These are phyloP conservation scores for Calidris pygmaea DNA, from an alignment of 2,113 vertebrate genomes.

Conservation along the genomic window DNA sequence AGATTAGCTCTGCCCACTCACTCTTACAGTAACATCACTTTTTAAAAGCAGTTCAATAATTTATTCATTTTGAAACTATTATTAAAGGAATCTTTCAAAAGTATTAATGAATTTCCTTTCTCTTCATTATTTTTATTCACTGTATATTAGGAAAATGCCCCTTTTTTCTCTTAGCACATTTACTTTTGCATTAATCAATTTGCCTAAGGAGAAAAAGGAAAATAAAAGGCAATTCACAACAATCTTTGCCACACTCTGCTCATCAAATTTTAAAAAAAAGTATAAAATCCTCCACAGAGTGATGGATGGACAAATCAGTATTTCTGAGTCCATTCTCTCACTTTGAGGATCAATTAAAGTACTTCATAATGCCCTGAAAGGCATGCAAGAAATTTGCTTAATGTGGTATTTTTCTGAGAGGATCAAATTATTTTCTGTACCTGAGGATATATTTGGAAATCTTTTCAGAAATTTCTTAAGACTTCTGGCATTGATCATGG, in stretches of 20 bases:
- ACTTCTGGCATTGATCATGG: neutral
- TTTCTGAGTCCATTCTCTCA: neutral
- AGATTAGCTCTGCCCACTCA: neutral
- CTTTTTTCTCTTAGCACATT: neutral
- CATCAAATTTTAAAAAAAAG: neutral
- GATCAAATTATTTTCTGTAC: neutral
- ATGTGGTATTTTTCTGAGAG: neutral
- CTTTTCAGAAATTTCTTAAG: neutral
- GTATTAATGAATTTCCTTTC: slow-evolving; percentile 9
- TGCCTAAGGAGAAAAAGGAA: neutral
- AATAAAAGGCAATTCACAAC: slow-evolving; percentile 22
- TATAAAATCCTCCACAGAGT: neutral
- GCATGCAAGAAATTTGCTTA: neutral
- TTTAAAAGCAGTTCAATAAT: slow-evolving; percentile 1
- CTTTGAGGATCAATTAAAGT: neutral
- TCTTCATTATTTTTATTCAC: slow-evolving; percentile 7
- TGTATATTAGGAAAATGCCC: neutral
- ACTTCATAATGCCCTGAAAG: neutral
- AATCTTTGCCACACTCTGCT: neutral
- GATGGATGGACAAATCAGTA: neutral
- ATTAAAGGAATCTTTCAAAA: neutral
- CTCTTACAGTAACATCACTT: neutral
- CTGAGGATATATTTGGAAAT: neutral
- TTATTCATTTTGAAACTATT: neutral
- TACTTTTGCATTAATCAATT: neutral